These are phyloP conservation scores for Pterocles burchelli DNA, from an alignment of 2,113 vertebrate species.

Conservation along the genomic window DNA sequence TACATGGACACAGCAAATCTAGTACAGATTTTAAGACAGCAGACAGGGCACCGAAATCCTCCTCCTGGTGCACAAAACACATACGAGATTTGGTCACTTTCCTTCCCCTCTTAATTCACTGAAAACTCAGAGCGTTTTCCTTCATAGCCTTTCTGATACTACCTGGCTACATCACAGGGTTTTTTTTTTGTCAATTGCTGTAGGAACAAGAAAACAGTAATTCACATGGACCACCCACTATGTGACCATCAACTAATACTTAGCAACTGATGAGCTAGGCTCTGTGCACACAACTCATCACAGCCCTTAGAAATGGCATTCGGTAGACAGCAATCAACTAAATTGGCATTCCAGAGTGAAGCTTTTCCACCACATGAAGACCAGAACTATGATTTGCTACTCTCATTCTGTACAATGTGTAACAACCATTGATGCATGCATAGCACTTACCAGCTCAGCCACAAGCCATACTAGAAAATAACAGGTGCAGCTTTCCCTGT, in stretches of 20 bases:
- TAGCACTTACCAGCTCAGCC: not conserved
- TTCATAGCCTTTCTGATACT: not conserved
- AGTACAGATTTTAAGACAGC: not conserved
- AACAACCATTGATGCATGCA: not conserved
- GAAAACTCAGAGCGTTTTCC: not conserved
- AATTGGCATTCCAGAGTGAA: not conserved
- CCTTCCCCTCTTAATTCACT: not conserved
- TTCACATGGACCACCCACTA: not conserved
- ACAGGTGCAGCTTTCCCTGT: not conserved
- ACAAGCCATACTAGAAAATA: not conserved
- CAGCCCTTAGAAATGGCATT: not conserved
- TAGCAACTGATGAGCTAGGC: not conserved
- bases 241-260: not conserved
- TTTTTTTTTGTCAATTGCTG: not conserved
- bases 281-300: not conserved
- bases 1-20: not conserved
- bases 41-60: not conserved
- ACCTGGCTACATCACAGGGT: too few relatives aligned
- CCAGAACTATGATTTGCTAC: not conserved
- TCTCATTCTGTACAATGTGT: not conserved
- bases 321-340: accelerated
- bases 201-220: not conserved
- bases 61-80: accelerated
- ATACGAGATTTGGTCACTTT: not conserved
- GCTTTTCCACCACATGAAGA: not conserved